Evolutionary conservation across 1,140 invertebrate species (phyloP).

Genomic region (Apis dorsata): DNA sequence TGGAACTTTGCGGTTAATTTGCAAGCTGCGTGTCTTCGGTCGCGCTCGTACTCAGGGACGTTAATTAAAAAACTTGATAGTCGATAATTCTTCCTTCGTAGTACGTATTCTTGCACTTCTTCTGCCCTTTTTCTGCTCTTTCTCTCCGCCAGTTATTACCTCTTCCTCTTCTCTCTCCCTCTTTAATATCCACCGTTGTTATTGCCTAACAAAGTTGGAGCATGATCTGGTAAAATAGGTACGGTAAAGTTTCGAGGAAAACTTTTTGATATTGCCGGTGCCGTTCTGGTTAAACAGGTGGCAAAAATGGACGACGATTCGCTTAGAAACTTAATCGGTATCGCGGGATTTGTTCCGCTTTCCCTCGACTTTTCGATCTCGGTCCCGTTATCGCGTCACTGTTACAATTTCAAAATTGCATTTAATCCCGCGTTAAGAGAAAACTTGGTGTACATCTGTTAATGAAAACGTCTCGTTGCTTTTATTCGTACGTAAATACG

Average conservation of each 20-base stretch:
- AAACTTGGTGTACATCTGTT: too few species aligned
- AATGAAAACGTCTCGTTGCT: too few species aligned
- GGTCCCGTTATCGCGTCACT: not conserved
- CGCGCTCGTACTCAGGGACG: not conserved
- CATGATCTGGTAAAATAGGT: slow-evolving; percentile 46
- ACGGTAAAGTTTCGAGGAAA: not conserved
- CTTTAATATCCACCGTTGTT: slow-evolving; percentile 44
- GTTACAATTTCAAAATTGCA: not conserved
- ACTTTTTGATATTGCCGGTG: slow-evolving; percentile 44
- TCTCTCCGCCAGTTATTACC: not conserved
- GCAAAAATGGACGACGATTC: slow-evolving; percentile 14
- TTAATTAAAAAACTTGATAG: slow-evolving; percentile 48
- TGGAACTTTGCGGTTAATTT: not conserved
- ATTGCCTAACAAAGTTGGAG: slow-evolving; percentile 57
- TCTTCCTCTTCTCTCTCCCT: not conserved
- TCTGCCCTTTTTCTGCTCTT: not conserved
- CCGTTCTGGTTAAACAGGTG: slow-evolving; percentile 11
- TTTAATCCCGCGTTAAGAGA: not conserved
- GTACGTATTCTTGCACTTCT: not conserved
- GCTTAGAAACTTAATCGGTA: not conserved
- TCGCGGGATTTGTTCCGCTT: not conserved
- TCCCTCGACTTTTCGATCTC: not conserved
- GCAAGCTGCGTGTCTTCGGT: too few species aligned
- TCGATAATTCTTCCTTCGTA: not conserved
- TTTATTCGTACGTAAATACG: too few species aligned